These are phyloP conservation scores for Platycheirus rosarum DNA, from an alignment of 2,888 invertebrate genomes.

Conservation along the genomic window DNA sequence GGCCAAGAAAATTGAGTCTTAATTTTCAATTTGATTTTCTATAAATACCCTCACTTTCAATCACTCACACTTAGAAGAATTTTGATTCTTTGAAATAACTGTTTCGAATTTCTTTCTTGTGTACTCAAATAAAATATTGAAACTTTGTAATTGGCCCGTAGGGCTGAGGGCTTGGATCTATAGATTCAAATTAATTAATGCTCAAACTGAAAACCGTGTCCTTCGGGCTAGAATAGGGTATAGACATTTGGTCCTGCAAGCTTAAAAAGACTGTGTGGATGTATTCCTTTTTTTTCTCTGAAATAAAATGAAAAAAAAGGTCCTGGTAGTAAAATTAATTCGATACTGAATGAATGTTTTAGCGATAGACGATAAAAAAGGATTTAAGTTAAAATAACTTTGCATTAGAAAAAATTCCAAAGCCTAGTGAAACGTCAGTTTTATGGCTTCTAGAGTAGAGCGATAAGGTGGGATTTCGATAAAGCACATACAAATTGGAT, in stretches of 20 bases:
- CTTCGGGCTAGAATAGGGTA: slow-evolving; percentile 4
- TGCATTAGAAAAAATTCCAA: neutral
- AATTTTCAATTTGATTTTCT: too few relatives aligned
- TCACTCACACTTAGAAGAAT: too few relatives aligned
- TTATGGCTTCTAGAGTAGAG: neutral
- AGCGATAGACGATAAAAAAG: slow-evolving; percentile 46
- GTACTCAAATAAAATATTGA: too few relatives aligned
- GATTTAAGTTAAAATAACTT: slow-evolving; percentile 30
- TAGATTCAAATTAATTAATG: slow-evolving; percentile 26
- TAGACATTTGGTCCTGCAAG: slow-evolving; percentile 4
- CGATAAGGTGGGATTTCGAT: neutral
- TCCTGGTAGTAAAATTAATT: slow-evolving; percentile 19
- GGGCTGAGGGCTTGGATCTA: slow-evolving; percentile 3
- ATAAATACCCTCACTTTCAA: too few relatives aligned
- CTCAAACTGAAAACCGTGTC: slow-evolving; percentile 2
- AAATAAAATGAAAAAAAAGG: slow-evolving; percentile 8
- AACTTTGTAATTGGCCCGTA: too few relatives aligned
- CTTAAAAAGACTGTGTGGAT: slow-evolving; percentile 6
- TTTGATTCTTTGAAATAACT: too few relatives aligned
- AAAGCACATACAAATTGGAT: neutral
- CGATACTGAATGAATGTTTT: slow-evolving; percentile 30
- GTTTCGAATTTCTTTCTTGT: too few relatives aligned
- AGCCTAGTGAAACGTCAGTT: neutral
- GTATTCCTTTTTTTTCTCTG: neutral
- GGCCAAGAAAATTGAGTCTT: neutral